Evolutionary conservation across 2,113 vertebrate genomes (phyloP).

Genomic region (Lepus timidus): DNA sequence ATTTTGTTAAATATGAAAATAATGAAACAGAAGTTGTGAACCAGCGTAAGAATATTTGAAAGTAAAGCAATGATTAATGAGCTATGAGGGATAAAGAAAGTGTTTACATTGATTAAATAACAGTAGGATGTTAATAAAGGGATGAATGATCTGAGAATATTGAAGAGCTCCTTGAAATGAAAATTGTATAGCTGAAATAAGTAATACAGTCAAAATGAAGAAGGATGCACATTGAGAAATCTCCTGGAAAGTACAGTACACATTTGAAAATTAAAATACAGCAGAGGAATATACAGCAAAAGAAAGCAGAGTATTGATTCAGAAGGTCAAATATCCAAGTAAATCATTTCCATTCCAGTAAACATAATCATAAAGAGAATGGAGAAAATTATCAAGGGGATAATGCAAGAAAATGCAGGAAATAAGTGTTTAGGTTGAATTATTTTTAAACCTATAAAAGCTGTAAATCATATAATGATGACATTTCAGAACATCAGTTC

Average conservation of each 20-base stretch:
- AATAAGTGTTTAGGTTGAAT: background rate
- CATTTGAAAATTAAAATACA: background rate
- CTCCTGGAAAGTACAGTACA: conserved; percentile 17
- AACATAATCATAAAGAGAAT: conserved; percentile 17
- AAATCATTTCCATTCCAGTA: conserved; percentile 9
- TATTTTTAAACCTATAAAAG: background rate
- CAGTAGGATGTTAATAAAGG: conserved; percentile 35
- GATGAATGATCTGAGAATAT: background rate
- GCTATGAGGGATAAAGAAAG: conserved; percentile 27
- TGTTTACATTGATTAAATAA: background rate
- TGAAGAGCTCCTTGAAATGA: background rate
- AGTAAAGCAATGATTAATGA: background rate
- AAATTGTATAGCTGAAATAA: conserved; percentile 49
- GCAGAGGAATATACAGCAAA: background rate
- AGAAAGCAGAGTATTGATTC: background rate
- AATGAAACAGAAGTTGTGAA: background rate
- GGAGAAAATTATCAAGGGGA: conserved; percentile 35
- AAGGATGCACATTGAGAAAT: background rate
- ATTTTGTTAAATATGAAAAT: background rate
- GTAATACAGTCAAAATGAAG: conserved; percentile 20
- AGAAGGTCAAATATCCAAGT: background rate
- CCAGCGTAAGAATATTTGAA: background rate
- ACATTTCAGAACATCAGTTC: conserved; percentile 36
- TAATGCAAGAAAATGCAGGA: background rate
- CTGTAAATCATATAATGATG: background rate